phyloP scores from a whole-genome alignment of 2,888 invertebrate genomes.

The Orthosia gracilis region DNA sequence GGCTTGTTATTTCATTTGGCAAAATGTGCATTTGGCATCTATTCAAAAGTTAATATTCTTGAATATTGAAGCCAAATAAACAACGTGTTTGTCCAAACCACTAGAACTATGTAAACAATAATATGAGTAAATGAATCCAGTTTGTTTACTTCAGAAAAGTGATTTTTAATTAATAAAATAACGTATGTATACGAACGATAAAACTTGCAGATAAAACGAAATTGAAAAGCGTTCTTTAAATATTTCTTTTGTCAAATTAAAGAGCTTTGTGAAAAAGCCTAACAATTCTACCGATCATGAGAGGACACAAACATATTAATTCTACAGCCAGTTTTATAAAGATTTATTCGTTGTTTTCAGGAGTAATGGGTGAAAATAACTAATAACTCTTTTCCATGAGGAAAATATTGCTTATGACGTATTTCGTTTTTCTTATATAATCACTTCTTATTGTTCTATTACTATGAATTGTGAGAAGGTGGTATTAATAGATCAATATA shows the following conservation, averaged over 20 bases:
- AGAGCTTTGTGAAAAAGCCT: neutral
- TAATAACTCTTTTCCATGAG: neutral
- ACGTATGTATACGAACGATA: too few species aligned
- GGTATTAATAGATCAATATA: conserved; percentile 25
- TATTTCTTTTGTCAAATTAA: too few species aligned
- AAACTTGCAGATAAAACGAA: too few species aligned
- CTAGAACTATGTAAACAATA: conserved; percentile 56
- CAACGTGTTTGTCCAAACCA: conserved; percentile 73
- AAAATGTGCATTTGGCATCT: conserved; percentile 86
- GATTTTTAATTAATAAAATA: conserved; percentile 6
- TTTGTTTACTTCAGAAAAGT: conserved; percentile 29
- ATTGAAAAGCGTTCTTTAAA: too few species aligned
- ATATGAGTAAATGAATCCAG: conserved; percentile 36
- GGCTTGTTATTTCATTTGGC: conserved; percentile 85
- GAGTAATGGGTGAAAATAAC: neutral
- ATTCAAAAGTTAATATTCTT: conserved; percentile 81
- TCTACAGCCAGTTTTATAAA: neutral
- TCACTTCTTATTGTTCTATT: neutral
- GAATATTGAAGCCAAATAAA: conserved; percentile 80
- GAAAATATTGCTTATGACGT: neutral
- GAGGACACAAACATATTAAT: neutral
- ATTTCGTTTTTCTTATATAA: neutral
- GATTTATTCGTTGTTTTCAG: neutral
- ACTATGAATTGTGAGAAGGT: neutral
- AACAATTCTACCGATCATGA: neutral